These are phyloP conservation scores for Acanthornis magna DNA, from an alignment of 2,797 vertebrate species.

Conservation along the genomic window DNA sequence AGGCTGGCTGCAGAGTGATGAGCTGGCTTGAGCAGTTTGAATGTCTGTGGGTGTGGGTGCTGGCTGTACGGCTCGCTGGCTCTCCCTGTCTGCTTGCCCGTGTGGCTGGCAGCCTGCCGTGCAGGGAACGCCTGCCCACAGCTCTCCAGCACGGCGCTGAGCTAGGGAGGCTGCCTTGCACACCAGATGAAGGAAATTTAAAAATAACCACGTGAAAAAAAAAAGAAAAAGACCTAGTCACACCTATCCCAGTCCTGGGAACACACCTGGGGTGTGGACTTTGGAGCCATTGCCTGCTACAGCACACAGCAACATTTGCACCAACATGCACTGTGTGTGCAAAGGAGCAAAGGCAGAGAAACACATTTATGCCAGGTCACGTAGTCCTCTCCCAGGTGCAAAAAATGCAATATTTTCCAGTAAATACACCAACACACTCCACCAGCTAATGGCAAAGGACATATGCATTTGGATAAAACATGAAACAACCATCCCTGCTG, in stretches of 20 bases:
- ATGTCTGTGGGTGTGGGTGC: background rate
- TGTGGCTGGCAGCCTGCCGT: background rate
- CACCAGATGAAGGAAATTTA: background rate
- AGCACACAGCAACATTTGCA: background rate
- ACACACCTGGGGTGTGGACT: background rate
- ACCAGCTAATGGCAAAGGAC: background rate
- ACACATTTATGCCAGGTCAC: background rate
- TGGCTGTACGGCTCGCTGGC: background rate
- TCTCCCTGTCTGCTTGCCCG: background rate
- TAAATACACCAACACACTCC: background rate
- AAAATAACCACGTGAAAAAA: background rate
- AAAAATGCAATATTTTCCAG: background rate
- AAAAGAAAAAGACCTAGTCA: background rate
- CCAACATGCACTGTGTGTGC: background rate
- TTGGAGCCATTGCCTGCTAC: background rate
- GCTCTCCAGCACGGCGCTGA: background rate
- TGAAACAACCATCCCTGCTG: background rate
- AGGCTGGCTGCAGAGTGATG: slow-evolving; percentile 2
- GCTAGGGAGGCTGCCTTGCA: background rate
- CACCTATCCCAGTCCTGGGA: background rate
- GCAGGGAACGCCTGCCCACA: background rate
- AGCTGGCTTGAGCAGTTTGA: background rate
- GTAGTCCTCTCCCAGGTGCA: background rate
- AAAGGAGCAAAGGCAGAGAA: background rate
- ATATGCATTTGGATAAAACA: background rate